These are phyloP conservation scores for Marronus borbonicus DNA, from an alignment of 2,888 invertebrate genomes.

Conservation along the genomic window DNA sequence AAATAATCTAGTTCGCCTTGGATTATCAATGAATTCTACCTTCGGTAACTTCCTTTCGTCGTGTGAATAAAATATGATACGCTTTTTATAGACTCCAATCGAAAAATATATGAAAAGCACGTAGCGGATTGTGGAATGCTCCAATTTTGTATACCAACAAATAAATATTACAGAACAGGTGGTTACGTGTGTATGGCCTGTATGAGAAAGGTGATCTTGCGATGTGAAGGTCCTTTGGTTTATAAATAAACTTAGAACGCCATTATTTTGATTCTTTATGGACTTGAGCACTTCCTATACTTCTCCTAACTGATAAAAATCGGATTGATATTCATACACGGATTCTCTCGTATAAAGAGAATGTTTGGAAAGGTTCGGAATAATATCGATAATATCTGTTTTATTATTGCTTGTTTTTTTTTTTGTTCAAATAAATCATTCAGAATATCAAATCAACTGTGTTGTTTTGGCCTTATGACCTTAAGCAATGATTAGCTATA, in stretches of 20 bases:
- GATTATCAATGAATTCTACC: slow-evolving; percentile 16
- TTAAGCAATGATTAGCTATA: too few relatives aligned
- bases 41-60: not conserved
- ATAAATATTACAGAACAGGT: not conserved
- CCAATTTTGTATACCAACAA: not conserved
- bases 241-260: slow-evolving; percentile 29
- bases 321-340: too few relatives aligned
- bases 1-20: slow-evolving; percentile 19
- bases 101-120: not conserved
- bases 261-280: not conserved
- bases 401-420: too few relatives aligned
- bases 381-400: too few relatives aligned
- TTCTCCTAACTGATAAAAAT: not conserved
- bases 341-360: too few relatives aligned
- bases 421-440: too few relatives aligned
- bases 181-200: not conserved
- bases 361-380: too few relatives aligned
- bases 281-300: not conserved
- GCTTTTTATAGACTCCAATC: not conserved
- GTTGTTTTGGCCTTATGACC: too few relatives aligned
- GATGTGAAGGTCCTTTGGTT: slow-evolving; percentile 32
- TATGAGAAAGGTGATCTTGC: slow-evolving; percentile 28
- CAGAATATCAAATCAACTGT: too few relatives aligned
- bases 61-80: not conserved
- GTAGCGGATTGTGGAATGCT: slow-evolving; percentile 4